Percentiles rank a stretch among this genome's conserved stretches.
Evolutionary conservation across 2,797 vertebrate genomes (phyloP).

Genomic region (Cephalopachus bancanus): DNA sequence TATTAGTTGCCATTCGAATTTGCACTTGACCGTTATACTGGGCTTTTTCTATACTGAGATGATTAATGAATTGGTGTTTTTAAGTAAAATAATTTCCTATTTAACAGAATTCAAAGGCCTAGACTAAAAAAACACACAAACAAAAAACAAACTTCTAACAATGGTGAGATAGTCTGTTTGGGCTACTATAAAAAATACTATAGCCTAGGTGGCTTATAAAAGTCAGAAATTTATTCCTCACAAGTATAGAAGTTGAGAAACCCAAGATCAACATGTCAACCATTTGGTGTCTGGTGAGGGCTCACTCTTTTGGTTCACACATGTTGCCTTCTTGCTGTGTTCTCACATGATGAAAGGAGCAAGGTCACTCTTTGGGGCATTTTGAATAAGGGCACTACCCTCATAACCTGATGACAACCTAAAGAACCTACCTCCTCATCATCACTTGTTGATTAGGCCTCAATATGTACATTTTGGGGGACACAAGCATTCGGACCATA

Average conservation of each 20-base stretch:
- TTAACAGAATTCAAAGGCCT: background rate
- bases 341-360: background rate
- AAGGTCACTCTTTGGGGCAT: no score
- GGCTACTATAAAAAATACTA: background rate
- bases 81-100: background rate
- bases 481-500: background rate
- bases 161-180: no score
- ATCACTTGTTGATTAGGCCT: background rate
- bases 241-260: background rate
- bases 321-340: background rate
- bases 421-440: background rate
- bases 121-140: background rate
- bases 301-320: background rate
- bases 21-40: background rate
- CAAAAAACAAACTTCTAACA: background rate
- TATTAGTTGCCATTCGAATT: background rate
- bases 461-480: background rate
- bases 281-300: background rate
- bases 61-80: constrained; percentile 9
- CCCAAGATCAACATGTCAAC: background rate
- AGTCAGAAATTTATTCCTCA: background rate
- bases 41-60: background rate
- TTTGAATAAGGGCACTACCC: background rate
- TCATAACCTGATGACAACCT: no score
- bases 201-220: background rate